Evolutionary conservation across 2,888 invertebrate species (phyloP).

Genomic region (Tholera decimalis): DNA sequence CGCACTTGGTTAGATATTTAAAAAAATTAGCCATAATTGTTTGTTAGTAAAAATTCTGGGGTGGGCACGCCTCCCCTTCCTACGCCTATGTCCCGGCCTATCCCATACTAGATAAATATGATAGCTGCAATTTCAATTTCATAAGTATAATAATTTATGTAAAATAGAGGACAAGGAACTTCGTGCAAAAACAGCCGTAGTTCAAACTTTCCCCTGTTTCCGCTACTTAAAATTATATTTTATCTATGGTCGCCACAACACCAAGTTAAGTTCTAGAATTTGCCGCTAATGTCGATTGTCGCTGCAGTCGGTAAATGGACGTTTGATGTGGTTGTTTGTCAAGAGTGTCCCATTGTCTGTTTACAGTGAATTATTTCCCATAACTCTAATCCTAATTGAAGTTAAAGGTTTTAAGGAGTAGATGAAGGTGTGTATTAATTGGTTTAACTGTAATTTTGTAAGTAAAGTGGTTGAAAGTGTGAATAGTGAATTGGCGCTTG

Average conservation of each 20-base stretch:
- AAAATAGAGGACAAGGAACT: too few species aligned
- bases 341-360: slow-evolving; percentile 92
- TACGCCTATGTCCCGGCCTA: too few species aligned
- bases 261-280: slow-evolving; percentile 80
- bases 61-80: too few species aligned
- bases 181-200: background rate
- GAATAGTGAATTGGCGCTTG: slow-evolving; percentile 84
- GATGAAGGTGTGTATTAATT: slow-evolving; percentile 91
- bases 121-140: too few species aligned
- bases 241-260: slow-evolving; percentile 81
- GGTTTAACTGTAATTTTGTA: slow-evolving; percentile 67
- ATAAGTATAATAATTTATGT: too few species aligned
- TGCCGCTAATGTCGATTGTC: slow-evolving; percentile 83
- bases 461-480: slow-evolving; percentile 57
- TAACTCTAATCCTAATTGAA: slow-evolving; percentile 87
- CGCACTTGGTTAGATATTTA: too few species aligned
- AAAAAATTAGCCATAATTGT: too few species aligned
- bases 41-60: too few species aligned
- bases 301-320: slow-evolving; percentile 93
- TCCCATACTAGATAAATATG: too few species aligned
- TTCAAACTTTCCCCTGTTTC: slow-evolving; percentile 33
- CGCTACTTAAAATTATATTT: slow-evolving; percentile 48
- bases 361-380: slow-evolving; percentile 91
- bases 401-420: slow-evolving; percentile 91
- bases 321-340: slow-evolving; percentile 93